Percentiles rank a stretch among this genome's conserved stretches.
These are phyloP conservation scores for Guaruba guarouba DNA, from an alignment of 2,113 vertebrate genomes.

Conservation along the genomic window DNA sequence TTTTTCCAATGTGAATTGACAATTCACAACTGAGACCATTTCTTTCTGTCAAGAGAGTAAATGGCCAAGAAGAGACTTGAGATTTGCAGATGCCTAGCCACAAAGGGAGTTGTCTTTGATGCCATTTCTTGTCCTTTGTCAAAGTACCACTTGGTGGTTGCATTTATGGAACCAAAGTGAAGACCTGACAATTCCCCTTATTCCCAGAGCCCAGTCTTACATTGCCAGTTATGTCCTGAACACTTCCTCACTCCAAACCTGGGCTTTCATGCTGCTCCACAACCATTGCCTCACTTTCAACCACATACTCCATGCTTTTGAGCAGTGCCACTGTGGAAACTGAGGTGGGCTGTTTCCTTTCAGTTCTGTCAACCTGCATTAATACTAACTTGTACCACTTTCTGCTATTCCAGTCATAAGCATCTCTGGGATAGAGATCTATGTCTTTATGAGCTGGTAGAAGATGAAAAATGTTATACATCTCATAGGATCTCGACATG, in stretches of 20 bases:
- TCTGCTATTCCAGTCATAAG: neutral
- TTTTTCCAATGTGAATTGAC: slow-evolving; percentile 32
- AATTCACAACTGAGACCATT: slow-evolving; percentile 1
- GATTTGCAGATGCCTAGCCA: neutral
- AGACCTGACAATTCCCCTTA: fast-evolving
- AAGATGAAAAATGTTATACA: neutral
- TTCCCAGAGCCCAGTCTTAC: neutral
- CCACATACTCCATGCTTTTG: neutral
- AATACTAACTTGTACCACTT: neutral
- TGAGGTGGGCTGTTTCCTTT: neutral
- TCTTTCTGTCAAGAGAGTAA: neutral
- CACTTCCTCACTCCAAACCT: neutral
- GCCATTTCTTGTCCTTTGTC: neutral
- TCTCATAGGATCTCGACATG: neutral
- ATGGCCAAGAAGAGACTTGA: neutral
- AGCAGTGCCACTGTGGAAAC: neutral
- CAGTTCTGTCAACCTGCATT: neutral
- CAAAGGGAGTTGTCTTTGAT: neutral
- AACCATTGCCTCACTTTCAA: neutral
- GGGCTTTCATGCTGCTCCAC: neutral
- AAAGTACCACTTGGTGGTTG: neutral
- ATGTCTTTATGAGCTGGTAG: neutral
- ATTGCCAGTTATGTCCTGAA: neutral
- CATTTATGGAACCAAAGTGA: neutral
- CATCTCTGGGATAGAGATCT: fast-evolving